Conservation (phyloP, 1,140 invertebrate species). For the Colletes gigas region DNA sequence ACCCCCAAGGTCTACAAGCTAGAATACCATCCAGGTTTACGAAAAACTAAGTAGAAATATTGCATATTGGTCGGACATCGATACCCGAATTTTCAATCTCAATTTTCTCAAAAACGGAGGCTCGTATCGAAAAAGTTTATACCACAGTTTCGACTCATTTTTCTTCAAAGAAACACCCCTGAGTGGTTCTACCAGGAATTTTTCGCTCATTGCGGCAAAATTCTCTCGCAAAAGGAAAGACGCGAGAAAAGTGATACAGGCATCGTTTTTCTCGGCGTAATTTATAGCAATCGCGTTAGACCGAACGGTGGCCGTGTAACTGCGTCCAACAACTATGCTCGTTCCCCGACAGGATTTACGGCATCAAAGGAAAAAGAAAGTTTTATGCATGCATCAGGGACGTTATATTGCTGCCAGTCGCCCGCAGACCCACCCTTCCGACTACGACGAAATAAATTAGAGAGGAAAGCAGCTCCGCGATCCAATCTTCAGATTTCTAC, state of each 20-base stretch:
- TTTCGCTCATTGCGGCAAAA: too few species aligned
- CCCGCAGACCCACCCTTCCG: neutral
- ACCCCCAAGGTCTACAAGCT: too few species aligned
- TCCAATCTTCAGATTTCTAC: constrained; percentile 17
- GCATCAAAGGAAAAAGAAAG: neutral
- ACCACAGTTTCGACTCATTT: too few species aligned
- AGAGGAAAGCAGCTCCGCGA: neutral
- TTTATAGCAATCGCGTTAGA: neutral
- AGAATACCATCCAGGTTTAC: too few species aligned
- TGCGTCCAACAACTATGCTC: neutral
- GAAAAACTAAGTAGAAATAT: too few species aligned
- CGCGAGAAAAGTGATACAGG: neutral
- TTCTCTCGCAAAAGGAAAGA: too few species aligned
- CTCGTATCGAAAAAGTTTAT: too few species aligned
- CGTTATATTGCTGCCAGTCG: neutral
- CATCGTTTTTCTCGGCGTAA: neutral
- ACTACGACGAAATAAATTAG: neutral
- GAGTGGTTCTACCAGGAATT: too few species aligned
- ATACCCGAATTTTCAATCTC: too few species aligned
- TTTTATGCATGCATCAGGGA: neutral
- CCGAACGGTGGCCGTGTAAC: neutral
- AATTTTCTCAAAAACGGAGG: too few species aligned
- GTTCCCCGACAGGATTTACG: constrained; percentile 1
- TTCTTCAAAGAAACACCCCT: too few species aligned
- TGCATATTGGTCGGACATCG: too few species aligned